A percentile compares a stretch with the other conserved stretches of the same genome.
phyloP scores from a whole-genome alignment of 1,140 invertebrate species.

The Microvelia longipes region DNA sequence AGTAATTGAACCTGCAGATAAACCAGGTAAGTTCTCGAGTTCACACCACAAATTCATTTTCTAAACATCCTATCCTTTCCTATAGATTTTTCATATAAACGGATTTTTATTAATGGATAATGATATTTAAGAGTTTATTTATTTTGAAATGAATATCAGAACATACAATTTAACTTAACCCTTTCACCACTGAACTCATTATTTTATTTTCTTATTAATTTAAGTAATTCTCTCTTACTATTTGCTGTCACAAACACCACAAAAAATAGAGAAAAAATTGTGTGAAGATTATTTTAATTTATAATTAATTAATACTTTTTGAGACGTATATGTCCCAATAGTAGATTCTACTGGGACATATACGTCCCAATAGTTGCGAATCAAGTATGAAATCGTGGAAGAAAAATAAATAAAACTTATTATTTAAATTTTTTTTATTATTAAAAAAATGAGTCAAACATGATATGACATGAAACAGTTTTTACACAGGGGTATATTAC shows the following conservation, averaged over 20 bases:
- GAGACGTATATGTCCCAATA: not conserved
- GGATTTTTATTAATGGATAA: too few relatives aligned
- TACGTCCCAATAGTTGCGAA: not conserved
- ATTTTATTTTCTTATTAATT: not conserved
- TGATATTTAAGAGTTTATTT: too few relatives aligned
- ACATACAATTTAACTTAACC: too few relatives aligned
- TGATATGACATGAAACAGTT: not conserved
- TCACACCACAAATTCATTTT: too few relatives aligned
- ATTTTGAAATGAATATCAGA: too few relatives aligned
- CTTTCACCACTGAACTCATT: not conserved
- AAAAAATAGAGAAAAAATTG: not conserved
- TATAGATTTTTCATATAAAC: too few relatives aligned
- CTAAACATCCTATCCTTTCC: too few relatives aligned
- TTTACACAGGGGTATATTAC: not conserved
- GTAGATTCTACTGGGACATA: not conserved
- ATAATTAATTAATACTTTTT: not conserved
- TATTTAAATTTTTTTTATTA: not conserved
- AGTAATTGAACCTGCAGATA: too few relatives aligned
- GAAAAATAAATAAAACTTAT: not conserved
- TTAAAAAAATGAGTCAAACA: not conserved
- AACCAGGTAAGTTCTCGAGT: too few relatives aligned
- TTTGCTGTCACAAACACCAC: not conserved
- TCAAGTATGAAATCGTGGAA: not conserved
- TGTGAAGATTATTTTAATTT: not conserved
- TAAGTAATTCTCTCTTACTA: not conserved